phyloP scores from a whole-genome alignment of 2,113 vertebrate genomes.

The Chrysemys picta region DNA sequence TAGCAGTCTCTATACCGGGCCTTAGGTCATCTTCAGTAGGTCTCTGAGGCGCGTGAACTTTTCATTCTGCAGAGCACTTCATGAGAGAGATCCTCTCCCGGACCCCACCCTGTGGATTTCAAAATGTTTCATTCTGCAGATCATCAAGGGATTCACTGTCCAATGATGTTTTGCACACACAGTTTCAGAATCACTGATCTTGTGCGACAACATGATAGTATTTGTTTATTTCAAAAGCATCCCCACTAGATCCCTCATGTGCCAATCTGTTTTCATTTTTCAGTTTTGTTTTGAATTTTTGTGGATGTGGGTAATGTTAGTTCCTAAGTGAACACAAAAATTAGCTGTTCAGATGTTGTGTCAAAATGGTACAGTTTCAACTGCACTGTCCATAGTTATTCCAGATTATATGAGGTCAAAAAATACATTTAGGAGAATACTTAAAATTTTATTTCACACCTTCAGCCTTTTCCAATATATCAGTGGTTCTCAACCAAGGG shows the following conservation, averaged over 20 bases:
- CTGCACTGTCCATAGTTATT: background rate
- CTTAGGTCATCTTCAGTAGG: background rate
- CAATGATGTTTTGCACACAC: background rate
- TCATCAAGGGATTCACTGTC: background rate
- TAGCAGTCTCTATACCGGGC: background rate
- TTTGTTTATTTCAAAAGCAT: background rate
- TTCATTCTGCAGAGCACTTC: background rate
- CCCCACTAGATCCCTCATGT: background rate
- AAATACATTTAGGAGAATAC: background rate
- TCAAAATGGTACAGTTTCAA: background rate
- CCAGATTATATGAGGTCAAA: background rate
- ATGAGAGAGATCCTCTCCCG: background rate
- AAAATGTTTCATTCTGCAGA: background rate
- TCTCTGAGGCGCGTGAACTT: background rate
- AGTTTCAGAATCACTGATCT: background rate
- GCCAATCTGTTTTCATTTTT: background rate
- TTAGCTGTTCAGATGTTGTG: background rate
- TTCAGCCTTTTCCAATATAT: background rate
- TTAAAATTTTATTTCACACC: background rate
- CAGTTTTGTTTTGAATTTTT: background rate
- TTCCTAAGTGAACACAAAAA: background rate
- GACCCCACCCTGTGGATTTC: background rate
- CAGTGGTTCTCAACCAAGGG: too few species aligned
- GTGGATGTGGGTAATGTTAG: background rate
- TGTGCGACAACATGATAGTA: background rate